Conservation (phyloP, 2,797 vertebrate species). For the Tragopan temminckii region DNA sequence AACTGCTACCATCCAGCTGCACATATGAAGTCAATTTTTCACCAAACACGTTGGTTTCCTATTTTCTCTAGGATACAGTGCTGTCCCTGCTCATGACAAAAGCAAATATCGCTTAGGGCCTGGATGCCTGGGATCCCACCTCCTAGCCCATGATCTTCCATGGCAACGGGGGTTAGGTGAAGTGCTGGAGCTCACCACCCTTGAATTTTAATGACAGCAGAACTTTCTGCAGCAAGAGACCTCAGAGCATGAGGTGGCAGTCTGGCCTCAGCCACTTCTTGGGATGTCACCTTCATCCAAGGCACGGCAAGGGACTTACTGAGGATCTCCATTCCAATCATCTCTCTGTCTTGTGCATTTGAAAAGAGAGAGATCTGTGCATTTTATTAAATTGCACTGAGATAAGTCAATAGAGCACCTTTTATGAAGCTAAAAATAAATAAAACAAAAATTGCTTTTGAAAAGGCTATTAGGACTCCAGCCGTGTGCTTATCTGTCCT, state of each 20-base stretch:
- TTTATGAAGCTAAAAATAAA: constrained; percentile 19
- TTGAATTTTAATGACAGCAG: background rate
- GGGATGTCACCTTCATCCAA: background rate
- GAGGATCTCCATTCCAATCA: background rate
- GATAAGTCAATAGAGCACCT: background rate
- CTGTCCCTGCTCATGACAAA: background rate
- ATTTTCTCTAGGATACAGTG: background rate
- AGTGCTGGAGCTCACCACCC: background rate
- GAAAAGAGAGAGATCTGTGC: background rate
- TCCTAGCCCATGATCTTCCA: background rate
- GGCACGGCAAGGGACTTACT: background rate
- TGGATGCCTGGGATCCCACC: background rate
- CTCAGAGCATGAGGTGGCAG: fast-evolving
- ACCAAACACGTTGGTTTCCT: background rate
- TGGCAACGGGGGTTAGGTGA: background rate
- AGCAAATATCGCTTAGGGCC: background rate
- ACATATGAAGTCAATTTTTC: background rate
- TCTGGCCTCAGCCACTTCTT: background rate
- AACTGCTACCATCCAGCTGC: background rate
- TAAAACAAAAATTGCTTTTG: constrained; percentile 24
- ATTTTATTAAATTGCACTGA: background rate
- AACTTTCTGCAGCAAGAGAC: background rate
- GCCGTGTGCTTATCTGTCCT: fast-evolving
- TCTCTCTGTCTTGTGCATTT: background rate
- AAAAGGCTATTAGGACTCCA: background rate